phyloP scores from a whole-genome alignment of 2,113 vertebrate genomes.

The Calcarius ornatus region DNA sequence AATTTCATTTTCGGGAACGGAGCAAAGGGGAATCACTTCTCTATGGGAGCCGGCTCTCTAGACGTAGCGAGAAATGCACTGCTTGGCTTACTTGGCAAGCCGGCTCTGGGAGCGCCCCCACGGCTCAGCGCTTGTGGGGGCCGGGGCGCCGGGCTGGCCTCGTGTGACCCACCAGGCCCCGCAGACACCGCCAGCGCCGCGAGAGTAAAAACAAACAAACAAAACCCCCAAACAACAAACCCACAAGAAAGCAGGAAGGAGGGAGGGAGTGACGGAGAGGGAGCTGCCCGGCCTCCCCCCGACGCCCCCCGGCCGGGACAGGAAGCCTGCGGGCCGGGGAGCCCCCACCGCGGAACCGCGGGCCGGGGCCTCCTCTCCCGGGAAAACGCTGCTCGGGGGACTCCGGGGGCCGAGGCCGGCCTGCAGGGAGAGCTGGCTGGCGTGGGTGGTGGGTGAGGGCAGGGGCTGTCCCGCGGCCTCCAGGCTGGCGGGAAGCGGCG shows the following conservation, averaged over 20 bases:
- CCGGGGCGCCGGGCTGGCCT: not conserved
- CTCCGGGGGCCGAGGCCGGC: not conserved
- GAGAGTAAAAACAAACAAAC: not conserved
- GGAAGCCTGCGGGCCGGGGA: not conserved
- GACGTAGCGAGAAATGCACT: fast-evolving
- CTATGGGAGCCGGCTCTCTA: fast-evolving
- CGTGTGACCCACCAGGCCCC: not conserved
- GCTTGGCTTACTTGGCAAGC: not conserved
- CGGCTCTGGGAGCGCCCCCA: not conserved
- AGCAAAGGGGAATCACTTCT: not conserved
- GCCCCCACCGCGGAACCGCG: not conserved
- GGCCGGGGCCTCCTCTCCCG: not conserved
- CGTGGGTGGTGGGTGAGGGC: not conserved
- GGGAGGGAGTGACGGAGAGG: not conserved
- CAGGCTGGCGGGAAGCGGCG: not conserved
- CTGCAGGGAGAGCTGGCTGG: not conserved
- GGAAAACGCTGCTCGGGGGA: not conserved
- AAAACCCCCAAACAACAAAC: not conserved
- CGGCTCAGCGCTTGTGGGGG: not conserved
- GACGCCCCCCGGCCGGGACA: not conserved
- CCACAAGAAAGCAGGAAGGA: not conserved
- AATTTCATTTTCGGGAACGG: not conserved
- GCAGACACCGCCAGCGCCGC: not conserved
- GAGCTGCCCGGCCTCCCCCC: not conserved
- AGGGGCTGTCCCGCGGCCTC: not conserved